Evolutionary conservation across 2,888 invertebrate species (phyloP).

Genomic region (Dynastes hyllus): DNA sequence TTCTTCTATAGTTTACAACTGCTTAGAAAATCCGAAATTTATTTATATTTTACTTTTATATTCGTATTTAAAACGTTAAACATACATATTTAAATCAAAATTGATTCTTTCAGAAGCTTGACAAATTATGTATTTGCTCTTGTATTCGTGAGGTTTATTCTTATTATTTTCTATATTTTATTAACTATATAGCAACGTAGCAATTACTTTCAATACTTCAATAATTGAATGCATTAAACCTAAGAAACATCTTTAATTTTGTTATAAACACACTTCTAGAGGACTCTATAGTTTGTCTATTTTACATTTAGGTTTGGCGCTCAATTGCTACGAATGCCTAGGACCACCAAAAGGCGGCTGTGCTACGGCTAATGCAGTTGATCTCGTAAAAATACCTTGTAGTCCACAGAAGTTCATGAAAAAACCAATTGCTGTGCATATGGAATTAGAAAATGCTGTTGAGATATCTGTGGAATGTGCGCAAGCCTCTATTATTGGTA

Average conservation of each 20-base stretch:
- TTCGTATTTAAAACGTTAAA: too few species aligned
- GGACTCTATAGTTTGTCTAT: neutral
- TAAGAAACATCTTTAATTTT: neutral
- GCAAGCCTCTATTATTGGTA: neutral
- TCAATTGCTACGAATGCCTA: slow-evolving; percentile 31
- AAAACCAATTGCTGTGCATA: slow-evolving; percentile 14
- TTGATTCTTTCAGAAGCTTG: too few species aligned
- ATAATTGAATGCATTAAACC: neutral
- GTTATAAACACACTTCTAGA: neutral
- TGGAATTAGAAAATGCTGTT: slow-evolving; percentile 28
- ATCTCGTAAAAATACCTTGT: slow-evolving; percentile 27
- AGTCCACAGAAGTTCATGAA: neutral
- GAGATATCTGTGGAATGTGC: neutral
- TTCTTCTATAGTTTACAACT: too few species aligned
- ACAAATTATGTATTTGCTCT: too few species aligned
- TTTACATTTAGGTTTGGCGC: slow-evolving; percentile 12
- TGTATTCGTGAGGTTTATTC: too few species aligned
- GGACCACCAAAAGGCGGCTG: slow-evolving; percentile 24
- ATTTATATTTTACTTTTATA: too few species aligned
- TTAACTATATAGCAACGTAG: neutral
- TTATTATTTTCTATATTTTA: too few species aligned
- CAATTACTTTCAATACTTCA: neutral
- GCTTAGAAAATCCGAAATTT: too few species aligned
- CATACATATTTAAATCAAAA: too few species aligned
- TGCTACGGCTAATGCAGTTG: neutral